Conservation (phyloP, 1,140 invertebrate genomes). For the Philopotamus ludificatus region DNA sequence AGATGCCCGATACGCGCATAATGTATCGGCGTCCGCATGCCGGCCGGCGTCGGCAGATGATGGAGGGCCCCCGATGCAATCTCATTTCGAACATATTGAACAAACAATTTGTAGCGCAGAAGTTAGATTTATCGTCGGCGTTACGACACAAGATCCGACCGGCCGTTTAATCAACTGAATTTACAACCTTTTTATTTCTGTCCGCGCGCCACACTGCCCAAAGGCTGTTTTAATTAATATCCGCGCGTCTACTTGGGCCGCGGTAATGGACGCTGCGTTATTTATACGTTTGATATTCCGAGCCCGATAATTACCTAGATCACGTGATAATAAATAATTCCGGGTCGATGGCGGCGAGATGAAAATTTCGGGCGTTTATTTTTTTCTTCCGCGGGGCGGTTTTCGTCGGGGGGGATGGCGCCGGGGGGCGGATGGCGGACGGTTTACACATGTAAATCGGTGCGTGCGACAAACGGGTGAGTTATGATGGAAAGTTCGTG, state of each 20-base stretch:
- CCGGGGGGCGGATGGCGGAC: background rate
- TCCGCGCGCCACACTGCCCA: background rate
- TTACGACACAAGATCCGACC: background rate
- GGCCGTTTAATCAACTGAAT: background rate
- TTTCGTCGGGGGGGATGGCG: background rate
- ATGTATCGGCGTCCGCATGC: too few species aligned
- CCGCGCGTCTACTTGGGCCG: background rate
- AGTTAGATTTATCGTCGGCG: background rate
- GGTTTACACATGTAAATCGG: constrained; percentile 42
- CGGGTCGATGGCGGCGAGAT: too few species aligned
- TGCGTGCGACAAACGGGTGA: constrained; percentile 41
- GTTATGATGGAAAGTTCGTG: constrained; percentile 41
- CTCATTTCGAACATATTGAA: background rate
- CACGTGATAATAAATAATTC: constrained; percentile 11
- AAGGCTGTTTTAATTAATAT: constrained; percentile 13
- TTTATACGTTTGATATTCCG: background rate
- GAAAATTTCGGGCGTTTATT: background rate
- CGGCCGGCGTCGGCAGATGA: too few species aligned
- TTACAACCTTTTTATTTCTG: background rate
- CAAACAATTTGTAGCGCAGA: background rate
- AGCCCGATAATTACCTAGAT: background rate
- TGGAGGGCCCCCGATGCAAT: background rate
- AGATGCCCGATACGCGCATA: too few species aligned
- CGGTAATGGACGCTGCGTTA: constrained; percentile 9
- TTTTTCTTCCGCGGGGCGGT: background rate